phyloP scores from a whole-genome alignment of 2,888 invertebrate genomes.

The Priapulus caudatus region DNA sequence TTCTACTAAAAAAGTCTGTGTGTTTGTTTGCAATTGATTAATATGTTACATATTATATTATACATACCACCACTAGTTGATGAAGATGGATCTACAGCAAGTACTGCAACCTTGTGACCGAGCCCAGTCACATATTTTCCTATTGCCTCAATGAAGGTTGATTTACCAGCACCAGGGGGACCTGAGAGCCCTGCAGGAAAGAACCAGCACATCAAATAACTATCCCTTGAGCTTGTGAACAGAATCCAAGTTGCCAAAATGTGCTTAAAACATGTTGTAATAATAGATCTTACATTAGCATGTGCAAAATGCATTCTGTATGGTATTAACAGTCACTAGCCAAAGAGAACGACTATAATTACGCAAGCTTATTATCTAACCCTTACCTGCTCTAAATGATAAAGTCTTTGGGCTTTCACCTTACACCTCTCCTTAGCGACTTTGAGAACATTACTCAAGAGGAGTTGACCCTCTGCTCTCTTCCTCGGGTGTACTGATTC shows the following conservation, averaged over 20 bases:
- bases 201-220: too few relatives aligned
- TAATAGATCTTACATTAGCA: too few relatives aligned
- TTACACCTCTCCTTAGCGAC: slow-evolving; percentile 23
- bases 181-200: slow-evolving; percentile 48
- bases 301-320: too few relatives aligned
- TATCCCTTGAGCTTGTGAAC: too few relatives aligned
- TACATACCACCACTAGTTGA: slow-evolving; percentile 45
- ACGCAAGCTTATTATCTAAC: too few relatives aligned
- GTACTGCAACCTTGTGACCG: slow-evolving; percentile 44
- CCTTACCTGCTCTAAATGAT: slow-evolving; percentile 28
- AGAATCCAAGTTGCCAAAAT: too few relatives aligned
- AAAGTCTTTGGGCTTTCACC: slow-evolving; percentile 21
- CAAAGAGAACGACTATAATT: too few relatives aligned
- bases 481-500: slow-evolving; percentile 41
- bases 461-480: slow-evolving; percentile 36
- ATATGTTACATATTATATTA: too few relatives aligned
- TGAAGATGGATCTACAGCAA: slow-evolving; percentile 49
- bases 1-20: too few relatives aligned
- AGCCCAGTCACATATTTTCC: slow-evolving; percentile 43
- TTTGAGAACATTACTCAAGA: slow-evolving; percentile 34
- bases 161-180: slow-evolving; percentile 51
- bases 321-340: too few relatives aligned
- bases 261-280: too few relatives aligned
- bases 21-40: too few relatives aligned
- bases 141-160: slow-evolving; percentile 48